phyloP scores from a whole-genome alignment of 2,888 invertebrate species.

The Spodoptera exigua region DNA sequence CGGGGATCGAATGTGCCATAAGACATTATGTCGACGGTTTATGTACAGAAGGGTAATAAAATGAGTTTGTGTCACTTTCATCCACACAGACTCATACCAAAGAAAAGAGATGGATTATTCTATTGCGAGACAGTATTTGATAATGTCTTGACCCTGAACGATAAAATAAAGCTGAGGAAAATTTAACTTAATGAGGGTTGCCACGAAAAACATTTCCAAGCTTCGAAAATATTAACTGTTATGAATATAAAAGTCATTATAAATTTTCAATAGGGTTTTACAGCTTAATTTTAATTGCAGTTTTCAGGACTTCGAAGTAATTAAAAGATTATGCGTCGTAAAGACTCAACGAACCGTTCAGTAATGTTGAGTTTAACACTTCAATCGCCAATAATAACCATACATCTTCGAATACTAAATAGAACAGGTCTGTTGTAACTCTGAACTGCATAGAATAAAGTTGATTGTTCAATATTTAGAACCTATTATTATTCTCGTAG shows the following conservation, averaged over 20 bases:
- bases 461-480: no score
- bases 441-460: no score
- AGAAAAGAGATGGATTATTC: slow-evolving; percentile 25
- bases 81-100: background rate
- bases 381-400: no score
- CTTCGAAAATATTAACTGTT: slow-evolving; percentile 26
- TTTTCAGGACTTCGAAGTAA: no score
- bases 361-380: no score
- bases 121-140: slow-evolving; percentile 28
- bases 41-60: slow-evolving; percentile 51
- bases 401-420: no score
- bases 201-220: slow-evolving; percentile 24
- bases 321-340: no score
- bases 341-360: no score
- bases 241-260: slow-evolving; percentile 36
- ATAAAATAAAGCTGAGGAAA: slow-evolving; percentile 28
- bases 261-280: slow-evolving; percentile 12
- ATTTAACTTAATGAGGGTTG: slow-evolving; percentile 35
- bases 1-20: slow-evolving; percentile 58
- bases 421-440: no score
- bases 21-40: slow-evolving; percentile 54
- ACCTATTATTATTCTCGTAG: no score
- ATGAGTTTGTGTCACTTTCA: slow-evolving; percentile 36
- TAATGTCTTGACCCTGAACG: slow-evolving; percentile 26
- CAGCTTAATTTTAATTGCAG: background rate